Evolutionary conservation across 1,140 invertebrate genomes (phyloP).

Genomic region (Neodiprion pinetum): DNA sequence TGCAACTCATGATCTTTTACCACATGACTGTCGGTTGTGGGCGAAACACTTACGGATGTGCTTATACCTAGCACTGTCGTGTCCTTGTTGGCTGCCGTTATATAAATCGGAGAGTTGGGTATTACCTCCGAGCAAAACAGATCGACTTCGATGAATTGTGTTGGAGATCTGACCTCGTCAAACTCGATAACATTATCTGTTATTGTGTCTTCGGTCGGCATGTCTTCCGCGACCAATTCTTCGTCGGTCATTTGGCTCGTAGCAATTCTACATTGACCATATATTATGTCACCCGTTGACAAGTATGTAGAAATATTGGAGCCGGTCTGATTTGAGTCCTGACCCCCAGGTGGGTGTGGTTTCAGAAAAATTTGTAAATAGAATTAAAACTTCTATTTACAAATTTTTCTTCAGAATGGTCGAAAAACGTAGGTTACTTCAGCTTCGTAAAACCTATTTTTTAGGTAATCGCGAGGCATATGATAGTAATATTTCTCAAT

Average conservation of each 20-base stretch:
- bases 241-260: neutral
- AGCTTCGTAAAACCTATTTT: too few relatives aligned
- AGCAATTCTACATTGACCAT: neutral
- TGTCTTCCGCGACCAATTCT: neutral
- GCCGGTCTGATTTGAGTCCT: neutral
- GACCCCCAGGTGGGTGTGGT: too few relatives aligned
- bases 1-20: neutral
- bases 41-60: neutral
- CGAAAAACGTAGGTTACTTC: too few relatives aligned
- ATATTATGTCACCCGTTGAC: neutral
- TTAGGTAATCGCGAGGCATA: too few relatives aligned
- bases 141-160: neutral
- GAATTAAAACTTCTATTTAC: too few relatives aligned
- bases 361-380: too few relatives aligned
- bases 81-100: neutral
- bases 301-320: neutral
- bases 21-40: neutral
- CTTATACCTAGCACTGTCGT: neutral
- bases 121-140: slow-evolving; percentile 2
- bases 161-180: neutral
- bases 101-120: neutral
- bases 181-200: neutral
- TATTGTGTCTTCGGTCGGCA: neutral
- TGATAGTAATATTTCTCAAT: too few relatives aligned
- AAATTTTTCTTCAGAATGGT: too few relatives aligned